Percentiles rank a stretch among this genome's conserved stretches.
Evolutionary conservation across 2,888 invertebrate genomes (phyloP).

Genomic region (Chymomyza amoena): DNA sequence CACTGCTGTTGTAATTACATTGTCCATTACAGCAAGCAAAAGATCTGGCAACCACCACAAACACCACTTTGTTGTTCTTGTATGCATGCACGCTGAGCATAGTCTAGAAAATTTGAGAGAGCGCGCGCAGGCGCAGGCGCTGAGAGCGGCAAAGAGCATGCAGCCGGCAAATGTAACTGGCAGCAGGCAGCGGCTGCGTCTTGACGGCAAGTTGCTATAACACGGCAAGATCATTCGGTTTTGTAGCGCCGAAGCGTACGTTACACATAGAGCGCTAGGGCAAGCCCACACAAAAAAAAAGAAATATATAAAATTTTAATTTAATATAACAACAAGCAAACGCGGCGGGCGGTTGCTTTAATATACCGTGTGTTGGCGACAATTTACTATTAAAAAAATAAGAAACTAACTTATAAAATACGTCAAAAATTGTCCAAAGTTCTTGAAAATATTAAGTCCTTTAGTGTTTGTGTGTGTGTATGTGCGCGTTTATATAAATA

Average conservation of each 20-base stretch:
- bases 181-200: constrained; percentile 36
- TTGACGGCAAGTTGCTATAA: constrained; percentile 58
- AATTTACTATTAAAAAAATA: constrained; percentile 7
- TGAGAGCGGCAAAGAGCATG: neutral
- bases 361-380: neutral
- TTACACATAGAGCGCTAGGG: constrained; percentile 35
- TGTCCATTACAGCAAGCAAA: neutral
- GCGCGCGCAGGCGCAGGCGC: neutral
- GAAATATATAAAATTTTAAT: constrained; percentile 1
- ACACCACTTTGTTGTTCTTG: neutral
- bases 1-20: neutral
- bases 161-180: constrained; percentile 2
- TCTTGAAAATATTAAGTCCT: neutral
- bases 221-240: constrained; percentile 63
- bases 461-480: constrained; percentile 26
- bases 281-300: constrained; percentile 41
- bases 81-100: neutral
- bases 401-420: constrained; percentile 17
- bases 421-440: constrained; percentile 13
- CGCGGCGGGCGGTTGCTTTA: constrained; percentile 2
- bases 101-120: constrained; percentile 9
- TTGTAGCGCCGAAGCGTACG: constrained; percentile 60
- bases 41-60: neutral
- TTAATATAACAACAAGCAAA: neutral
- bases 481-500: constrained; percentile 25